Conservation (phyloP, 1,140 invertebrate genomes). For the Psilanteris sp. region DNA sequence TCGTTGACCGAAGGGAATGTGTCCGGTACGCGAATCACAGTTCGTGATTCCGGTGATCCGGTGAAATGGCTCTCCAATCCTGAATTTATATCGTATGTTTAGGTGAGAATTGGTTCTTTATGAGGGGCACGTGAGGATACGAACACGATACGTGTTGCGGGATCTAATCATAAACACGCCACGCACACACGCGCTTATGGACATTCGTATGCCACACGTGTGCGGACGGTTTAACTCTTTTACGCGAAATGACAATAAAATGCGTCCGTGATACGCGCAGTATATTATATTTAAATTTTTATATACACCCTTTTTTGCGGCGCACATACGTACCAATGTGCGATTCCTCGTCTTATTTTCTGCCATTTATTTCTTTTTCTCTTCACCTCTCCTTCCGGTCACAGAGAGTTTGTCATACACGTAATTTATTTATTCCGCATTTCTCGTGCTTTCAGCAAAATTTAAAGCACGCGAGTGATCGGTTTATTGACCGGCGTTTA, state of each 20-base stretch:
- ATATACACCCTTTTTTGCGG: slow-evolving; percentile 19
- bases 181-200: slow-evolving; percentile 31
- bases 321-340: slow-evolving; percentile 4
- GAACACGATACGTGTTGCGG: slow-evolving; percentile 59
- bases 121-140: slow-evolving; percentile 74
- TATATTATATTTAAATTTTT: slow-evolving; percentile 62
- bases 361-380: slow-evolving; percentile 1
- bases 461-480: slow-evolving; percentile 14
- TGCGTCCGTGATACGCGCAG: slow-evolving; percentile 54
- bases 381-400: neutral
- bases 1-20: slow-evolving; percentile 43
- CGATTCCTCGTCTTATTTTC: slow-evolving; percentile 9
- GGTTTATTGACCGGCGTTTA: slow-evolving; percentile 30
- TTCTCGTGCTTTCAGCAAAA: slow-evolving; percentile 5
- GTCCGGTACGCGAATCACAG: slow-evolving; percentile 69
- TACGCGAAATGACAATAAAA: slow-evolving; percentile 60
- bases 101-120: slow-evolving; percentile 79
- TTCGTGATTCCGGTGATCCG: slow-evolving; percentile 46
- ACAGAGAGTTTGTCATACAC: slow-evolving; percentile 6
- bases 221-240: slow-evolving; percentile 60
- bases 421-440: slow-evolving; percentile 23
- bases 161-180: slow-evolving; percentile 60
- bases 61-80: slow-evolving; percentile 73
- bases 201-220: slow-evolving; percentile 54
- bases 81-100: slow-evolving; percentile 80